A percentile compares a stretch with the other conserved stretches of the same genome.
These are phyloP conservation scores for Barbus barbus DNA, from an alignment of 2,113 vertebrate species.

Conservation along the genomic window DNA sequence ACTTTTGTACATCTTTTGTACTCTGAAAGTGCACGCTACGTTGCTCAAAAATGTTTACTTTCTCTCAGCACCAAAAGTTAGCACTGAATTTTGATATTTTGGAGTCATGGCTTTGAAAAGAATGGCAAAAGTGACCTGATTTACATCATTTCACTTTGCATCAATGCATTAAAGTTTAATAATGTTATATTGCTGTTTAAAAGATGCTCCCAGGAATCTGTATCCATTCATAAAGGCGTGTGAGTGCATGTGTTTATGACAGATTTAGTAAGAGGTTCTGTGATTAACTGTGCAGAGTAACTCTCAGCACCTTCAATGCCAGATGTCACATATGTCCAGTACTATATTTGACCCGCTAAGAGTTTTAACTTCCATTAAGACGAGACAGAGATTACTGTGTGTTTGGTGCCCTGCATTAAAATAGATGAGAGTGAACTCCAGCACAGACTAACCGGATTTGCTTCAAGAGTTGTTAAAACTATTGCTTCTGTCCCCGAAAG, in stretches of 20 bases:
- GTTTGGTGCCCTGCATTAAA: constrained; percentile 53
- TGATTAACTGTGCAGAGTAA: background rate
- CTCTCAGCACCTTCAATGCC: background rate
- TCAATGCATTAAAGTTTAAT: background rate
- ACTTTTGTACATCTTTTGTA: too few species aligned
- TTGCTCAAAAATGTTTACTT: too few species aligned
- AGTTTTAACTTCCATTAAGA: constrained; percentile 70
- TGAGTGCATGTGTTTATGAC: background rate
- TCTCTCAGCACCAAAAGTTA: too few species aligned
- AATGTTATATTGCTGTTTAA: background rate
- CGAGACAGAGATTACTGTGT: constrained; percentile 63
- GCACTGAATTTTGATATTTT: too few species aligned
- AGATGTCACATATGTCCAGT: constrained; percentile 36
- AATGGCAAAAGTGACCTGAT: background rate
- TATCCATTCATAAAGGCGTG: background rate
- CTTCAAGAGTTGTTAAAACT: constrained; percentile 33
- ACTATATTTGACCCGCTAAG: constrained; percentile 66
- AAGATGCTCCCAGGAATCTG: background rate
- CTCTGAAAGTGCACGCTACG: too few species aligned
- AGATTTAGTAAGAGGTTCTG: background rate
- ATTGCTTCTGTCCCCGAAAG: background rate
- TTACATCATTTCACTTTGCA: background rate
- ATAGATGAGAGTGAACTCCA: constrained; percentile 15
- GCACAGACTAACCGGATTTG: constrained; percentile 32
- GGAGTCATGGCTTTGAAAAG: too few species aligned